Base-by-base conservation (phyloP, 2,888 invertebrate genomes). In the Xestobium rufovillosum region DNA sequence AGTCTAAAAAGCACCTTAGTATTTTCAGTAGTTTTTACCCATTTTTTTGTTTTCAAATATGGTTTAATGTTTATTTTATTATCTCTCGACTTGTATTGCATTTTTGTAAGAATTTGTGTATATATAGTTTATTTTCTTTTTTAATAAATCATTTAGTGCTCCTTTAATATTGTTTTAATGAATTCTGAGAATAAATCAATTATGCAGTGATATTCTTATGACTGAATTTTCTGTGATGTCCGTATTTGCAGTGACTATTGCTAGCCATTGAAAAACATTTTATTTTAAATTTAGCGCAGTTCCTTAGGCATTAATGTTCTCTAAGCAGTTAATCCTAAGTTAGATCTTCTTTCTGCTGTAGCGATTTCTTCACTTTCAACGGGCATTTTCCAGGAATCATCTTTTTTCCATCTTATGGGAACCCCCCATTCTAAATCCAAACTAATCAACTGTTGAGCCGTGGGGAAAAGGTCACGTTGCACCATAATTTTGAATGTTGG, bases 81-180 rank as follows among this genome's bases (percentile, higher is more conserved):
- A 35, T 31, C 23, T 28, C 38, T 31, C 25, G 10, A 8, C 10
- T 33, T 31, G 13, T 33, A 34, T 41, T 38, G 27, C 15, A 38
- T 12, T 41, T 31, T 32, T 36, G 34, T 27, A 42, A 39, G 37
- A 36, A 31, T 19, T 39, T 39, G 43, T 49, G 46, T 51, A 48
- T 44, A 51, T 50, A 47, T 41, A 44, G 46, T 29, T 16, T 31
- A 10, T 44, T 28, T 43, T 48, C 39, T 29, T 31, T 33, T 32
- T 43, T 48, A 59, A 60, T 60, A 59, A 60, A 60, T 56, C 55
- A 51, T 58, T 59, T 56, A 58, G 57, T 59, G 60, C 59, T 59
- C 57, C 34, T 37, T 27, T 43, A 41, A 36, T 43, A 28, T 30
- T 14, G 17, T 6, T 12, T 12, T 36, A 26, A 4, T 30, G n/a